Evolutionary conservation across 2,113 vertebrate species (phyloP), one percentile per base, ranked within the genome.

Genomic region (Gavialis gangeticus): DNA sequence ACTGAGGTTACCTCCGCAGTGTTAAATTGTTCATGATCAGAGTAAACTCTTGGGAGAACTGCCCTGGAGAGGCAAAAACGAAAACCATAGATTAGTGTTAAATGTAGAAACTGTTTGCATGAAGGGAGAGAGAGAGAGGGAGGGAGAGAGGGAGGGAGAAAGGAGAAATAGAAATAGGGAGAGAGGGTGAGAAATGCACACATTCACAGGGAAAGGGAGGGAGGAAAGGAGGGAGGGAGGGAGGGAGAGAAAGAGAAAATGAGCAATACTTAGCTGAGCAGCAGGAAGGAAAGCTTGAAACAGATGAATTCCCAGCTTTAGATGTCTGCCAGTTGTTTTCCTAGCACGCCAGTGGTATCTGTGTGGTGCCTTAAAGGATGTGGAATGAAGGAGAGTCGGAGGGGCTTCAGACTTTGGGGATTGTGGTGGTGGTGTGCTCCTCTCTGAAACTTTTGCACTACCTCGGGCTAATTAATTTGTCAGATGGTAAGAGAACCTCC

Each of bases 361-460:
- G 24, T 80, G 83, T 87, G 84, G 83, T 88, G 79, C 92, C 89
- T 87, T 13, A 94, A 94, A 98, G 79, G 88, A 98, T 98, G 98
- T 98, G 96, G 97, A 97, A 97, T 11, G 86, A 98, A 92, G 98
- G 98, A 73, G 98, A 98, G 93, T 98, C 98, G 3, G 99, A 98
- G 87, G 99, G 99, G 64, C 98, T 99, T 12, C 98, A 98, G 58
- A 98, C 99, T 9, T 73, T 99, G 91, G 98, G 98, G 46, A 98
- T 99, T 95, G 98, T 99, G 90, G 97, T 99, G 96, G 95, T 99
- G 95, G 95, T 99, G 89, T 99, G 98, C 93, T 98, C 98, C 67
- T 98, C 98, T 79, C 94, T 99, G 94, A 99, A 99, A 98, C 98
- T 99, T 95, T 97, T 99, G 97, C 99, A 99, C 96, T 98, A 98